These are phyloP conservation scores for Pteronura brasiliensis DNA, from an alignment of 2,113 vertebrate genomes.

Conservation along the genomic window DNA sequence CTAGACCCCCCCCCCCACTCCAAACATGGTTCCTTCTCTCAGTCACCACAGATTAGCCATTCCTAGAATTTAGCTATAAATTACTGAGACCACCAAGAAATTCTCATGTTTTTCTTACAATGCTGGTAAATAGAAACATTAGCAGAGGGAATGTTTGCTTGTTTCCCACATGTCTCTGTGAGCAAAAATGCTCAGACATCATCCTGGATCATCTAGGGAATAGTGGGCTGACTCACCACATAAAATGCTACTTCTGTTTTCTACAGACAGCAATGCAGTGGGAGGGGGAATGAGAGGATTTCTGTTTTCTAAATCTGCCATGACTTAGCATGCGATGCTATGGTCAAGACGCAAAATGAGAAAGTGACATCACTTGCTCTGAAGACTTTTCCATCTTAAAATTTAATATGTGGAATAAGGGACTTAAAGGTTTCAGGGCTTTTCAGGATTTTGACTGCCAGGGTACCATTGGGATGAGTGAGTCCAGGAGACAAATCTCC, in stretches of 20 bases:
- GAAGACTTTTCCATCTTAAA: not conserved
- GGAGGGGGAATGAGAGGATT: not conserved
- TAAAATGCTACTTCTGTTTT: not conserved
- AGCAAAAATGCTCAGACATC: not conserved
- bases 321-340: not conserved
- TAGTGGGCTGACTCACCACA: not conserved
- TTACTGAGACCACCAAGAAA: not conserved
- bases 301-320: not conserved
- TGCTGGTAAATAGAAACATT: not conserved
- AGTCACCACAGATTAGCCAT: not conserved
- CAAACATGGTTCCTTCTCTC: not conserved
- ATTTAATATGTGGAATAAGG: not conserved
- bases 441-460: not conserved
- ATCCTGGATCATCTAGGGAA: not conserved
- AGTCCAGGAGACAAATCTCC: not conserved
- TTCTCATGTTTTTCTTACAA: not conserved
- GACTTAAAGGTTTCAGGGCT: not conserved
- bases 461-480: not conserved
- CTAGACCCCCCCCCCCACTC: not conserved
- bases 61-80: not conserved
- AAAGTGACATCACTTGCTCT: not conserved
- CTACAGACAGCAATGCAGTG: not conserved
- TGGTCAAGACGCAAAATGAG: not conserved
- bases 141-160: not conserved
- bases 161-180: not conserved